Evolutionary conservation across 1,140 invertebrate species (phyloP).

Genomic region (Nilaparvata lugens): DNA sequence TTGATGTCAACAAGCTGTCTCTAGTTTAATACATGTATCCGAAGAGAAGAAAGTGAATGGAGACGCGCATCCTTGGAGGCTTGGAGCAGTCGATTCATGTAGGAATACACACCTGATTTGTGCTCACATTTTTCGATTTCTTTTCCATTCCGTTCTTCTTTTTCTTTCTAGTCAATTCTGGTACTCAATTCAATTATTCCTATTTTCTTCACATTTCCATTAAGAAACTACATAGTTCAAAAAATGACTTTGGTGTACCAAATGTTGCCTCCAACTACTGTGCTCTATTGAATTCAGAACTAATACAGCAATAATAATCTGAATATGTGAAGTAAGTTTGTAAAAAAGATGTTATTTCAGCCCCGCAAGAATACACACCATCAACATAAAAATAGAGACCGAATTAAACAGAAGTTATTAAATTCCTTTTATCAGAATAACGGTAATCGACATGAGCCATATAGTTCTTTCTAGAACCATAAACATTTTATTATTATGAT

Average conservation of each 20-base stretch:
- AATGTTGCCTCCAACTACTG: not conserved
- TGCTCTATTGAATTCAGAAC: too few species aligned
- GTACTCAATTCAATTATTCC: not conserved
- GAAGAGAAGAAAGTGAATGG: not conserved
- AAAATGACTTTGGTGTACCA: not conserved
- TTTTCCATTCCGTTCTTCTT: not conserved
- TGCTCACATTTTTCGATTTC: not conserved
- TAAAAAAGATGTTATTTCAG: too few species aligned
- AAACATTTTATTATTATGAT: too few species aligned
- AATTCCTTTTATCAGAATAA: too few species aligned
- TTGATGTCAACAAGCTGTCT: conserved; percentile 1
- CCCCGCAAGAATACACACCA: too few species aligned
- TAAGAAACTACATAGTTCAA: not conserved
- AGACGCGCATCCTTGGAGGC: not conserved
- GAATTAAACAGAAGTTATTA: too few species aligned
- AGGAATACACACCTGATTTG: not conserved
- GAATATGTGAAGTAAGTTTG: too few species aligned
- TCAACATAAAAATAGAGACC: too few species aligned
- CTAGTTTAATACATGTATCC: not conserved
- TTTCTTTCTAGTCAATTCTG: not conserved
- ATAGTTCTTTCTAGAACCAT: too few species aligned
- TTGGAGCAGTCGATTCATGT: not conserved
- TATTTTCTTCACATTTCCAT: not conserved
- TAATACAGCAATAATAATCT: too few species aligned
- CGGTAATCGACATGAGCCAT: too few species aligned